Evolutionary conservation across 1,140 invertebrate species (phyloP).

Genomic region (Planococcus citri): DNA sequence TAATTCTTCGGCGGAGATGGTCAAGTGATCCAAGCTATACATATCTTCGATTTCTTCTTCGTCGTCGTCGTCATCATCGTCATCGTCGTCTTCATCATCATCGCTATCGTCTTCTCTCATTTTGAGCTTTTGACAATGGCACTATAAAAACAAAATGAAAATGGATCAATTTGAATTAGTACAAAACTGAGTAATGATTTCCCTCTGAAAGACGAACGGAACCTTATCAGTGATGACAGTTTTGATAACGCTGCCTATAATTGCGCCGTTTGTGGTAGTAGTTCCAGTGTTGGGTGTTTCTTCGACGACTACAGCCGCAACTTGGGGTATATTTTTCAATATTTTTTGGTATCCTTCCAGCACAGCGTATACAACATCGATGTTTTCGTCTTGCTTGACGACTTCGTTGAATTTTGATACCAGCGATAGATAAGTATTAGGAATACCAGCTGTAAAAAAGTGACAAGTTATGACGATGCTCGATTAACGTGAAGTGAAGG

Average conservation of each 20-base stretch:
- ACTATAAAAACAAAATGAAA: background rate
- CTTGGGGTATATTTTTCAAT: background rate
- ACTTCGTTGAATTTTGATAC: background rate
- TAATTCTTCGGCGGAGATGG: background rate
- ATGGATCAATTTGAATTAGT: too few species aligned
- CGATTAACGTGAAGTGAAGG: background rate
- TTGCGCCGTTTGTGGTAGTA: background rate
- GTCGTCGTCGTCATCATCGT: background rate
- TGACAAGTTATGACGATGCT: background rate
- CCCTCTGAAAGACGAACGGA: too few species aligned
- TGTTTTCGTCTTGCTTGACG: background rate
- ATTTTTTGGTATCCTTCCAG: slow-evolving; percentile 5
- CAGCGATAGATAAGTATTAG: background rate
- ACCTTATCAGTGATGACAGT: slow-evolving; percentile 1
- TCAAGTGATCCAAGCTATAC: background rate
- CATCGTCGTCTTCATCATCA: background rate
- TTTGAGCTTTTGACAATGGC: slow-evolving; percentile 5
- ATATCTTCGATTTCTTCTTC: slow-evolving; percentile 11
- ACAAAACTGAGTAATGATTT: too few species aligned
- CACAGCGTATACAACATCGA: background rate
- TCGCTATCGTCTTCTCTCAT: background rate
- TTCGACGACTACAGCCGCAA: background rate
- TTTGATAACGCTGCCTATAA: background rate
- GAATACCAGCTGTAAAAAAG: background rate
- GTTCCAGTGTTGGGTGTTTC: background rate